phyloP scores from a whole-genome alignment of 2,888 invertebrate genomes.

The Ceriagrion tenellum region DNA sequence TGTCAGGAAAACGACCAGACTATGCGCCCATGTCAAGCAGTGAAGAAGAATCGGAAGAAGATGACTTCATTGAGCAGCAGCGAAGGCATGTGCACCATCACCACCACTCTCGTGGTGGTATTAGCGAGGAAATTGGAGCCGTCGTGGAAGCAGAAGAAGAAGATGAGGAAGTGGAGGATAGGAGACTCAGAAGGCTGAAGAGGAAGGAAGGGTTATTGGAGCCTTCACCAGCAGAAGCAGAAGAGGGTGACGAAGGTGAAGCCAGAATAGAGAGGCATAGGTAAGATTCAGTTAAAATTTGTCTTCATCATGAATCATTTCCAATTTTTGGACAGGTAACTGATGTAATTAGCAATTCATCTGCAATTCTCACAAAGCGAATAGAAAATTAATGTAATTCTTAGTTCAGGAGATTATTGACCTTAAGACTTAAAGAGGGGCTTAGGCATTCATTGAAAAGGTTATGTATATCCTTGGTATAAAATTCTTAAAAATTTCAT shows the following conservation, averaged over 20 bases:
- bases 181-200: constrained; percentile 87
- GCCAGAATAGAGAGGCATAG: constrained; percentile 81
- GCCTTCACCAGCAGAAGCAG: constrained; percentile 75
- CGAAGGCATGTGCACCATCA: constrained; percentile 56
- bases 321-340: too few relatives aligned
- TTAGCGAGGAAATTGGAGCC: constrained; percentile 68
- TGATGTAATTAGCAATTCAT: too few relatives aligned
- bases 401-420: too few relatives aligned
- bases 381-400: too few relatives aligned
- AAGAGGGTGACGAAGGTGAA: constrained; percentile 77
- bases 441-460: too few relatives aligned
- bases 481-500: too few relatives aligned
- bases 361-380: too few relatives aligned
- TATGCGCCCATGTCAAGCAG: constrained; percentile 94
- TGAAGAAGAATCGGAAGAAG: constrained; percentile 93
- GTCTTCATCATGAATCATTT: too few relatives aligned
- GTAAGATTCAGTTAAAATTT: constrained; percentile 67
- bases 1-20: constrained; percentile 98
- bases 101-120: constrained; percentile 74
- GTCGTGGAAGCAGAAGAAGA: constrained; percentile 77
- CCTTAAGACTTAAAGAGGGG: too few relatives aligned
- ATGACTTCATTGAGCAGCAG: constrained; percentile 88
- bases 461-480: too few relatives aligned
- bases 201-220: constrained; percentile 75
- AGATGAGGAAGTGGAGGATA: constrained; percentile 86